A percentile compares a stretch with the other conserved stretches of the same genome.
Evolutionary conservation across 2,113 vertebrate genomes (phyloP).

Genomic region (Panurus biarmicus): DNA sequence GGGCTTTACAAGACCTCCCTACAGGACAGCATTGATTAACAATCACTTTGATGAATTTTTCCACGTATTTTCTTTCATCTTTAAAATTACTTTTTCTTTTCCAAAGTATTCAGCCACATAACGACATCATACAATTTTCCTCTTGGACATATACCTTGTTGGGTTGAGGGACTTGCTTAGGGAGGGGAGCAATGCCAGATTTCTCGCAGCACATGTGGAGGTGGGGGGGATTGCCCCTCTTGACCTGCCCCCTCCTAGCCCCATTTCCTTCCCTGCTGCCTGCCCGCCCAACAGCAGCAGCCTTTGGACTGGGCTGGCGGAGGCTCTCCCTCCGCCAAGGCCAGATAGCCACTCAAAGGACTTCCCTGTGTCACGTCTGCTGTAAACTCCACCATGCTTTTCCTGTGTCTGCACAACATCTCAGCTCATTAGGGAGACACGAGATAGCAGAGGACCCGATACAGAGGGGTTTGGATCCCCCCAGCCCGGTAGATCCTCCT

Average conservation of each 20-base stretch:
- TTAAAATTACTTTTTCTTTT: neutral
- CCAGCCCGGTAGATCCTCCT: slow-evolving; percentile 18
- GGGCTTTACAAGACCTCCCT: neutral
- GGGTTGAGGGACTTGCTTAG: neutral
- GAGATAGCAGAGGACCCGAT: slow-evolving; percentile 58
- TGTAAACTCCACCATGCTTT: slow-evolving; percentile 49
- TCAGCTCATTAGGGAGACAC: slow-evolving; percentile 64
- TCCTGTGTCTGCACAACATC: slow-evolving; percentile 65
- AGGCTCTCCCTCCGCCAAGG: neutral
- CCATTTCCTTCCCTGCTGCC: neutral
- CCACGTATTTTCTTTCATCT: neutral
- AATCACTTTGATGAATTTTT: neutral
- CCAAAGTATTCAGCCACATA: neutral
- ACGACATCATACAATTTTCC: neutral
- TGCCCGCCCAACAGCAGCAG: neutral
- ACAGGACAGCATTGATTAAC: neutral
- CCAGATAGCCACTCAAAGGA: neutral
- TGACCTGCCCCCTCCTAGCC: neutral
- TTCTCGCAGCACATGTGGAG: neutral
- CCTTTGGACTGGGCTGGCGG: neutral
- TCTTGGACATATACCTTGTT: neutral
- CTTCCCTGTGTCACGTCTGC: slow-evolving; percentile 48
- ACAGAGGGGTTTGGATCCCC: neutral
- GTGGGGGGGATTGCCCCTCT: neutral
- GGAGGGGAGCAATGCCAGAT: neutral